phyloP scores from a whole-genome alignment of 2,797 vertebrate species.

The Gephyroberyx darwinii region DNA sequence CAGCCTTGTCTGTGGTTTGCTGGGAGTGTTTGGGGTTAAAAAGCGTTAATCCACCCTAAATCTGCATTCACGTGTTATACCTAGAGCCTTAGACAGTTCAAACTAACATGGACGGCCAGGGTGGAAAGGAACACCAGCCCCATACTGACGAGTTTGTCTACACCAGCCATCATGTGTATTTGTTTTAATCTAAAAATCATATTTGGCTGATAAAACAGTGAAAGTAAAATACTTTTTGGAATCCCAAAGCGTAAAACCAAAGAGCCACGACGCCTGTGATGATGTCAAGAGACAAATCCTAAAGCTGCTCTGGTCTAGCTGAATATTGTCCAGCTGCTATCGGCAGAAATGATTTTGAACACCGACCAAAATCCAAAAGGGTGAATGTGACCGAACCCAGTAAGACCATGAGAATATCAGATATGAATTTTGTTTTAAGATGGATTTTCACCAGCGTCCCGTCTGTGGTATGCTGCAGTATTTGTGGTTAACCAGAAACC shows the following conservation, averaged over 20 bases:
- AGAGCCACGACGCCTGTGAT: neutral
- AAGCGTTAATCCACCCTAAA: neutral
- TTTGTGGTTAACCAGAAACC: conserved; percentile 30
- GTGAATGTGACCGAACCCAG: neutral
- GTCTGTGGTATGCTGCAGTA: neutral
- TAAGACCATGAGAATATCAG: neutral
- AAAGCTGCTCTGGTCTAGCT: neutral
- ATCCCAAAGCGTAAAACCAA: too few species aligned
- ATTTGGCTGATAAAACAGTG: neutral
- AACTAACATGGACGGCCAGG: neutral
- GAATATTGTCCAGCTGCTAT: neutral
- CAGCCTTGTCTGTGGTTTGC: conserved; percentile 7
- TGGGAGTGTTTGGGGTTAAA: neutral
- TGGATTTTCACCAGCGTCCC: neutral
- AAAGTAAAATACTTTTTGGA: too few species aligned
- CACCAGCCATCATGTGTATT: too few species aligned
- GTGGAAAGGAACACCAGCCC: too few species aligned
- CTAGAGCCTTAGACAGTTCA: neutral
- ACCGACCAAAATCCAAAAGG: too few species aligned
- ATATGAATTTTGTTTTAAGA: neutral
- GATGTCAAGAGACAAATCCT: neutral
- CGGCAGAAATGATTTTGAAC: too few species aligned
- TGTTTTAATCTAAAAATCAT: neutral
- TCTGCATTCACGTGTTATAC: neutral
- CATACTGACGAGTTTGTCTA: too few species aligned